These are phyloP conservation scores for Mastigias papua DNA, from an alignment of 30 jellyfish, hydroid and myxozoan species.

Conservation along the genomic window DNA sequence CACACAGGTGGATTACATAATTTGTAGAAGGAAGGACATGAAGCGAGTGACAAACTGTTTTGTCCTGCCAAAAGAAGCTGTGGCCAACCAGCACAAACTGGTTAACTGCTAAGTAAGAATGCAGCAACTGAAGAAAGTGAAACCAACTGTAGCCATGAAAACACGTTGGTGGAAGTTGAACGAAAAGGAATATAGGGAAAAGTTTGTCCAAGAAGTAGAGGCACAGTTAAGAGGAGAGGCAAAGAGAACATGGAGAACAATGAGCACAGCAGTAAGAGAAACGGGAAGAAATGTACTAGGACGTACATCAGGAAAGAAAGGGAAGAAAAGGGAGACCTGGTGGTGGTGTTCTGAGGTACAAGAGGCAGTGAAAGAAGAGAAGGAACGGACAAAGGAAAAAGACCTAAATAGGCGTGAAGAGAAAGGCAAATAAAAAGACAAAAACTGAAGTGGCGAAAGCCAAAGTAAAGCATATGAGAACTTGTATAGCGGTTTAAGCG, in stretches of 20 bases:
- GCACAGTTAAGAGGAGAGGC: background rate
- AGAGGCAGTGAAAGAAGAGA: background rate
- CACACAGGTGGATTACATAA: background rate
- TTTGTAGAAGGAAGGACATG: background rate
- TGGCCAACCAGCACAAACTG: background rate
- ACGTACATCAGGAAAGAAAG: background rate
- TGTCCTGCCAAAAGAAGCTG: background rate
- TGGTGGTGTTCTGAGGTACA: background rate
- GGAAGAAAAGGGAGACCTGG: background rate
- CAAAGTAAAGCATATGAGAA: background rate
- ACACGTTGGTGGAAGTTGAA: background rate
- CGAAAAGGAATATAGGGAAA: background rate
- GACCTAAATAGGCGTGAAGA: background rate
- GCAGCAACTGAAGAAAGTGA: background rate
- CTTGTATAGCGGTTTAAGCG: background rate
- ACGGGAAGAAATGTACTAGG: background rate
- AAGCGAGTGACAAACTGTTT: background rate
- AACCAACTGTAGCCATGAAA: no score
- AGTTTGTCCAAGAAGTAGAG: background rate
- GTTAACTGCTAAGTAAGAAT: background rate
- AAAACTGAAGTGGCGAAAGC: background rate
- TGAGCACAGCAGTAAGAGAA: background rate
- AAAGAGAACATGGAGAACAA: background rate
- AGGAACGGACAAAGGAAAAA: background rate
- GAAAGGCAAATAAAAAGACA: background rate